Evolutionary conservation across 1,140 invertebrate genomes (phyloP), one percentile per base, ranked within the genome.

Genomic region (Tetraneura akinire): DNA sequence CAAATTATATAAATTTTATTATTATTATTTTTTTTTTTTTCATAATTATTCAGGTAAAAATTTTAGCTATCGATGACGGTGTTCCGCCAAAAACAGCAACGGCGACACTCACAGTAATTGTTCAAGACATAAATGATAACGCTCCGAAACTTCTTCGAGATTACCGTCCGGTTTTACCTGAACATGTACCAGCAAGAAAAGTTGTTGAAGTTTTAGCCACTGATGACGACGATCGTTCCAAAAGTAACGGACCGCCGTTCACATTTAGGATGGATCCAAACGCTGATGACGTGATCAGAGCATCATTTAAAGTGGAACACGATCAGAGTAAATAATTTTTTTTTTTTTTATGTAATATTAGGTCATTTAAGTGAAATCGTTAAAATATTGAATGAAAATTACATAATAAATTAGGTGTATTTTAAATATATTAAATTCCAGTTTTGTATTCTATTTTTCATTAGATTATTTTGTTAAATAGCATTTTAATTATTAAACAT

Each of bases 61-160:
- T 98, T 82, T 88, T 97, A 83, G 96, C 96, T 0, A 96, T 97
- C 84, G 96, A 98, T 85, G 95, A 98, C 86, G 96, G 95, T 26
- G 91, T 94, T 21, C 96, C 96, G 11, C 92, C 96, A 0, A 94
- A 95, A 87, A 98, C 96, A 8, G 96, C 97, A 5, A 98, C 96
- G 2, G 96, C 96, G 0, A 98, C 96, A 1, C 87, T 99, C 21
- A 96, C 94, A 0, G 94, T 98, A 0, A 94, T 96, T 81, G 95
- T 99, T 0, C 93, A 94, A 85, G 97, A 98, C 84, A 96, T 98
- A 80, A 99, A 98, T 86, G 97, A 98, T 84, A 98, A 95, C 85
- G 92, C 93, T 1, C 96, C 96, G 1, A 93, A 92, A 81, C 96
- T 97, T 87, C 88, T 95, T 2, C 93, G 96, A 85, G 94, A 97